These are phyloP conservation scores for Addax nasomaculatus DNA, from an alignment of 2,113 vertebrate species.

Conservation along the genomic window DNA sequence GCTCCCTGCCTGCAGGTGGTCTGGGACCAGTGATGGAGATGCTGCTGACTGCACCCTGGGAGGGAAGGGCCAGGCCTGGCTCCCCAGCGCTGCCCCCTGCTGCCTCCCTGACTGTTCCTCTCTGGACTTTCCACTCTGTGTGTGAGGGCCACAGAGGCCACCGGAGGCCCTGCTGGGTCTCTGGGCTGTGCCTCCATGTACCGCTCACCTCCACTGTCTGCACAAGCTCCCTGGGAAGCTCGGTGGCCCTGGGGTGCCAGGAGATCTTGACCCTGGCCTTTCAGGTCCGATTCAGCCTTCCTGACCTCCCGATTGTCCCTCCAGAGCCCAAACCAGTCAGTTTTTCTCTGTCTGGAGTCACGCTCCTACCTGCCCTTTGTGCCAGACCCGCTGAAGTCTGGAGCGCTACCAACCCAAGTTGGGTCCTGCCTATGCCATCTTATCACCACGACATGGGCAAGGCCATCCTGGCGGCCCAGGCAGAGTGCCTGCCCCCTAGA, in stretches of 20 bases:
- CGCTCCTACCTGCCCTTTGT: too few species aligned
- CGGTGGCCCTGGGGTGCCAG: rapidly evolving
- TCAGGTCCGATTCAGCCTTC: not conserved
- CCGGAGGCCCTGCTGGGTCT: rapidly evolving
- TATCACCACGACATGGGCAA: not conserved
- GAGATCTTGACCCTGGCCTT: rapidly evolving
- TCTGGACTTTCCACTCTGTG: rapidly evolving
- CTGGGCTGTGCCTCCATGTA: rapidly evolving
- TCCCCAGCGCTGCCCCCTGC: rapidly evolving
- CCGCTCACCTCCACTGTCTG: rapidly evolving
- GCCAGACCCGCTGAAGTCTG: rapidly evolving
- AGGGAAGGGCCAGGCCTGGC: rapidly evolving
- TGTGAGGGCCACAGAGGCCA: rapidly evolving
- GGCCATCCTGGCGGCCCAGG: not conserved
- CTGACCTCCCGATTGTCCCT: not conserved
- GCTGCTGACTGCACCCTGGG: rapidly evolving
- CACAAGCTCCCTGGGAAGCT: not conserved
- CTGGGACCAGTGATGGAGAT: rapidly evolving
- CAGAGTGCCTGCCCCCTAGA: rapidly evolving
- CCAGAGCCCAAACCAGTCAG: rapidly evolving
- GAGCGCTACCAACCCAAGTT: not conserved
- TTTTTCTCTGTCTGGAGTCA: not conserved
- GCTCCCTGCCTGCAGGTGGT: rapidly evolving
- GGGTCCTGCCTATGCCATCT: too few species aligned
- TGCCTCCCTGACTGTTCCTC: rapidly evolving